Evolutionary conservation across 2,113 vertebrate genomes (phyloP).

Genomic region (Cyanocitta stelleri): DNA sequence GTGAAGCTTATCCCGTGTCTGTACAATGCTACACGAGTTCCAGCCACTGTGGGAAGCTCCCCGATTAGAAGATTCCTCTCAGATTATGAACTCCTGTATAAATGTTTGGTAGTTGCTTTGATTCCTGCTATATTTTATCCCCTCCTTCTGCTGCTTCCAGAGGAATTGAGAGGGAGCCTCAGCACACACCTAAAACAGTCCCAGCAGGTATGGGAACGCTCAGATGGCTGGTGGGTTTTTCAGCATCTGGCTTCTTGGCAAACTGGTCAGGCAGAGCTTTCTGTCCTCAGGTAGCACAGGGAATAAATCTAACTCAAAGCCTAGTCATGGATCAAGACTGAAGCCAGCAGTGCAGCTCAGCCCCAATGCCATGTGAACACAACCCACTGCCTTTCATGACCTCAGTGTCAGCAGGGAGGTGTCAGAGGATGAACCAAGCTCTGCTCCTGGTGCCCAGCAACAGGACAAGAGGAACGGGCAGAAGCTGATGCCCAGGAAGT

Average conservation of each 20-base stretch:
- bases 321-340: rapidly evolving
- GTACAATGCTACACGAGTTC: neutral
- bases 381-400: neutral
- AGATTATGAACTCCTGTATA: neutral
- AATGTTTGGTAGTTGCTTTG: neutral
- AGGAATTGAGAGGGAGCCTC: neutral
- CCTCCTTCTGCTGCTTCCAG: neutral
- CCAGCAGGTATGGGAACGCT: rapidly evolving
- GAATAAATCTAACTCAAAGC: neutral
- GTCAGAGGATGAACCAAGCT: neutral
- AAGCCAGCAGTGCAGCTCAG: neutral
- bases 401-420: neutral
- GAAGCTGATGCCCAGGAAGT: neutral
- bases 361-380: rapidly evolving
- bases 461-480: neutral
- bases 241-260: neutral
- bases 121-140: neutral
- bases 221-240: neutral
- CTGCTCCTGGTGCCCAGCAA: neutral
- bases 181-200: rapidly evolving
- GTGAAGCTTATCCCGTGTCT: neutral
- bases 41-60: neutral
- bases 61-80: neutral
- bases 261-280: neutral
- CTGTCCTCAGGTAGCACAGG: neutral